Evolutionary conservation across 2,888 invertebrate genomes (phyloP).

Genomic region (Pecten maximus): DNA sequence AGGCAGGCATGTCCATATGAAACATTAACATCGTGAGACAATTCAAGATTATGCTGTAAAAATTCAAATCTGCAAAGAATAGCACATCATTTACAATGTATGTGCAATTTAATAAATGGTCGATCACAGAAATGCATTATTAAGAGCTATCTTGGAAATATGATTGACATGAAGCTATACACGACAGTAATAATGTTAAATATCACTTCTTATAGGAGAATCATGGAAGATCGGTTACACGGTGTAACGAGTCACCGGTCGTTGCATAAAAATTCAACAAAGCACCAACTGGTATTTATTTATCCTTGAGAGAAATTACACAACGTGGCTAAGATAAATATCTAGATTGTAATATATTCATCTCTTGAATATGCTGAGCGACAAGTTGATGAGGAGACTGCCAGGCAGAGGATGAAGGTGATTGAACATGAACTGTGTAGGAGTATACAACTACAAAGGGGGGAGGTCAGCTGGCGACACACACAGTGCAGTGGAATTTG

Average conservation of each 20-base stretch:
- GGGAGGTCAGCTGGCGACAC: not conserved
- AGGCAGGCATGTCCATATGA: conserved; percentile 1
- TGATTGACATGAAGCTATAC: not conserved
- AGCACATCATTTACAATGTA: not conserved
- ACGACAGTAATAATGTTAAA: not conserved
- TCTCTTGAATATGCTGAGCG: not conserved
- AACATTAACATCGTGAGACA: not conserved
- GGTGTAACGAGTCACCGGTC: not conserved
- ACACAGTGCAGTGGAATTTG: not conserved
- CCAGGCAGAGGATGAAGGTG: conserved; percentile 28
- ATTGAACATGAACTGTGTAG: not conserved
- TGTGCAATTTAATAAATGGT: not conserved
- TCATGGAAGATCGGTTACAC: not conserved
- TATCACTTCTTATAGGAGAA: not conserved
- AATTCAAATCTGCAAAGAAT: not conserved
- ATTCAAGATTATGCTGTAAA: conserved; percentile 22
- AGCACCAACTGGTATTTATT: conserved; percentile 11
- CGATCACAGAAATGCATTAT: conserved; percentile 13
- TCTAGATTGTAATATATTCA: not conserved
- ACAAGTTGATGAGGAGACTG: conserved; percentile 26
- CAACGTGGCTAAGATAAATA: not conserved
- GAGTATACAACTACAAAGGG: conserved; percentile 27
- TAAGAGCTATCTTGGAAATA: not conserved
- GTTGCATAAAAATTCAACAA: conserved; percentile 29
- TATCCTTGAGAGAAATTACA: not conserved